Conservation (phyloP, 2,888 invertebrate genomes). For the Rhamphomyia laevipes region DNA sequence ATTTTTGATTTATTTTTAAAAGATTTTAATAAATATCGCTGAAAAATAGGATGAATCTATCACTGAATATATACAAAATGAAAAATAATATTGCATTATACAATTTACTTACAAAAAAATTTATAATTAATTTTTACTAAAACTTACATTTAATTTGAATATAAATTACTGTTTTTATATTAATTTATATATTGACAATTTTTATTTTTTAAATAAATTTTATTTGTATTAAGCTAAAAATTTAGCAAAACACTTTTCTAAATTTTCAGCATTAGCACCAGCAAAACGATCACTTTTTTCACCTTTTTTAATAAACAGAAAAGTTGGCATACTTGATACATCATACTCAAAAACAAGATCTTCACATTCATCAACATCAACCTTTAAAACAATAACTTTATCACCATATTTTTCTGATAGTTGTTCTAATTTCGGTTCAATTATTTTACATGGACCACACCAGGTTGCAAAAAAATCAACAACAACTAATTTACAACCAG, state of each 20-base stretch:
- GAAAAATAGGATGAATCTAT: too few species aligned
- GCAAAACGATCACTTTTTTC: slow-evolving; percentile 58
- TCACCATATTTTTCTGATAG: slow-evolving; percentile 49
- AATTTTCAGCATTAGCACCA: slow-evolving; percentile 64
- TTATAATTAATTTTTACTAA: too few species aligned
- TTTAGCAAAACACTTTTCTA: slow-evolving; percentile 40
- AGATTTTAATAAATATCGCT: too few species aligned
- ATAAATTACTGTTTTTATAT: too few species aligned
- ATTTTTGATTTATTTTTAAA: too few species aligned
- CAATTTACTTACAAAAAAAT: too few species aligned
- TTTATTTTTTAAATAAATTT: too few species aligned
- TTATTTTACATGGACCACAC: slow-evolving; percentile 89
- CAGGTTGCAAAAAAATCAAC: slow-evolving; percentile 86
- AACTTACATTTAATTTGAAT: too few species aligned
- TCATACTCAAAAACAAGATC: slow-evolving; percentile 67
- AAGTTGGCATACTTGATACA: slow-evolving; percentile 81
- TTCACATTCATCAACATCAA: slow-evolving; percentile 82
- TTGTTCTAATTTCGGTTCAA: slow-evolving; percentile 68
- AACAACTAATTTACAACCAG: slow-evolving; percentile 68
- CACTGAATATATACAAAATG: too few species aligned
- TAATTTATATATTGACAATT: too few species aligned
- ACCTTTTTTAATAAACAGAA: slow-evolving; percentile 68
- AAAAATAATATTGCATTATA: too few species aligned
- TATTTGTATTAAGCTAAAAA: neutral
- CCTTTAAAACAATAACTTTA: slow-evolving; percentile 32